Evolutionary conservation across 2,113 vertebrate species (phyloP), one percentile per base, ranked within the genome.

Genomic region (Callospermophilus lateralis): DNA sequence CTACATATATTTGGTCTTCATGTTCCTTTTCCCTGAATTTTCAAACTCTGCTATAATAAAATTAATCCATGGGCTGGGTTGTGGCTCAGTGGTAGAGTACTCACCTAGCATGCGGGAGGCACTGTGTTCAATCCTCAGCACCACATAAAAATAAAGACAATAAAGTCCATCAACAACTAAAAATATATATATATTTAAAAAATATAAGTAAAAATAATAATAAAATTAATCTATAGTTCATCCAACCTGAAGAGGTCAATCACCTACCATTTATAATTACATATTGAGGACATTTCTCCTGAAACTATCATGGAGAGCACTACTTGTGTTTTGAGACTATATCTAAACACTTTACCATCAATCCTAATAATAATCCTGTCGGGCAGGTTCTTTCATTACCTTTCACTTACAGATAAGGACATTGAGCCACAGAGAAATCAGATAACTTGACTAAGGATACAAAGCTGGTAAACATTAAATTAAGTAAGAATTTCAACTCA

Each of bases 1-100:
- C 63, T 88, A 22, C 12, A 72, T 45, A 88, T 26, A 91, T 32
- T 70, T 67, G 16, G 65, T 90, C 84, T 96, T 85, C 42, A 12
- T 72, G 10, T 55, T 88, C 94, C 68, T 95, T 67, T 84, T 34
- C 65, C 61, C 37, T 84, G 24, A 88, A 77, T 48, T 97, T 90
- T 88, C 58, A 93, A 83, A 90, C 32, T 67, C 67, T 84, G 39
- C 58, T 86, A 74, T 3, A 39, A 76, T 81, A 73, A 61, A 93
- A 86, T 45, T 86, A 93, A 89, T 84, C n/a, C 37, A 93, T 45
- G 45, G 45, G 8, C 45, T 45, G 45, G 45, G 45, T 45, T 45
- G 45, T 45, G 45, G 45, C 45, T 45, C 45, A 45, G 45, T 45
- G 45, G 45, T 45, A 45, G 45, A 1, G 8, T 45, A 45, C 8